Evolutionary conservation across 2,113 vertebrate species (phyloP).

Genomic region (Pachyramphus minor): DNA sequence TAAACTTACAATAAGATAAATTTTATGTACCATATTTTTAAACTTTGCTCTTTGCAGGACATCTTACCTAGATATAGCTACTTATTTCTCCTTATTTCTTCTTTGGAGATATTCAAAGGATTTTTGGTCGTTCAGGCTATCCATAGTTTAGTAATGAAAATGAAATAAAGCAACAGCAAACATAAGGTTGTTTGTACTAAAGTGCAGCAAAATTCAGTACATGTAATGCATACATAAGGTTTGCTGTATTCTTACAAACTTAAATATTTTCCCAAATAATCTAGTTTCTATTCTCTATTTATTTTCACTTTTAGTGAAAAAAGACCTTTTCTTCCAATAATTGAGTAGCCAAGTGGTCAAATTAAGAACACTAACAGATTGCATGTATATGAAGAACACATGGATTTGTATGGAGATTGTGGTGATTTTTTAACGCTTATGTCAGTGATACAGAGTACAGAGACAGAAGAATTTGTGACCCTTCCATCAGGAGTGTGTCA

Average conservation of each 20-base stretch:
- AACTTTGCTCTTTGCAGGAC: background rate
- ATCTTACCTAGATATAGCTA: background rate
- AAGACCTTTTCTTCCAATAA: background rate
- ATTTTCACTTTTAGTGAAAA: background rate
- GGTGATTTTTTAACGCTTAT: background rate
- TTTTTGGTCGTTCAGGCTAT: background rate
- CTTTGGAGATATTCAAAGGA: background rate
- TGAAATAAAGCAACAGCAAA: background rate
- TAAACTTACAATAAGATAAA: background rate
- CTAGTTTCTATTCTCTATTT: background rate
- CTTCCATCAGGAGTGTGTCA: background rate
- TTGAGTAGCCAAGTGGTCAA: background rate
- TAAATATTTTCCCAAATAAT: background rate
- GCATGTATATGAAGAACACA: background rate
- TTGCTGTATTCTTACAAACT: background rate
- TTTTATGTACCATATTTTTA: background rate
- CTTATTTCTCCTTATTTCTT: background rate
- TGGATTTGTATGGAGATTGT: background rate
- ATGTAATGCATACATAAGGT: background rate
- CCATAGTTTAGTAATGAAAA: background rate
- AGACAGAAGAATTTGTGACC: background rate
- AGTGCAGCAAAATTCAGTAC: background rate
- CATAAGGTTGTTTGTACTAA: background rate
- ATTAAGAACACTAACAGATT: background rate
- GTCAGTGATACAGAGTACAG: background rate